A percentile compares a stretch with the other conserved stretches of the same genome.
Evolutionary conservation across 2,888 invertebrate genomes (phyloP).

Genomic region (Thysanoteuthis rhombus): DNA sequence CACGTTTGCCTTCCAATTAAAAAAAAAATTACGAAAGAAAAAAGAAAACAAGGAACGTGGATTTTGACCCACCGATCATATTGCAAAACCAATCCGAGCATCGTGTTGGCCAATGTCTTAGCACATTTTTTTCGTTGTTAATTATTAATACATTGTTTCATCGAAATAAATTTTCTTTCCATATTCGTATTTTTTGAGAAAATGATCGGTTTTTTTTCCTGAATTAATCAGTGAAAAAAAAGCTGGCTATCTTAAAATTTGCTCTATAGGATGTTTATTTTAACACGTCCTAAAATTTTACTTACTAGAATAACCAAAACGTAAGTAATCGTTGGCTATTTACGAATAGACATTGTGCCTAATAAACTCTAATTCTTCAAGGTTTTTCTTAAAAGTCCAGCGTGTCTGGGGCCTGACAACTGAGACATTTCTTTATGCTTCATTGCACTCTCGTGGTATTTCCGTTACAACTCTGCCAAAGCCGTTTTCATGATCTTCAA

Average conservation of each 20-base stretch:
- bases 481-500: neutral
- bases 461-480: neutral
- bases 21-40: no score
- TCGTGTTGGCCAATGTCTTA: no score
- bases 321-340: no score
- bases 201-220: no score
- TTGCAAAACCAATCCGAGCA: neutral
- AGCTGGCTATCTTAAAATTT: no score
- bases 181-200: no score
- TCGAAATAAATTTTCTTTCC: no score
- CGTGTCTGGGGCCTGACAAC: neutral
- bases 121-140: no score
- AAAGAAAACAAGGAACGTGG: no score
- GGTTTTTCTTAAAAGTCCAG: neutral
- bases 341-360: neutral
- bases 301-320: neutral
- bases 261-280: neutral
- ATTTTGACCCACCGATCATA: neutral
- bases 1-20: no score
- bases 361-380: neutral
- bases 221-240: no score
- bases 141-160: no score
- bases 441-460: neutral
- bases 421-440: neutral
- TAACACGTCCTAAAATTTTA: neutral